Base-by-base conservation (phyloP, 2,113 vertebrate genomes). In the Toxostoma redivivum region DNA sequence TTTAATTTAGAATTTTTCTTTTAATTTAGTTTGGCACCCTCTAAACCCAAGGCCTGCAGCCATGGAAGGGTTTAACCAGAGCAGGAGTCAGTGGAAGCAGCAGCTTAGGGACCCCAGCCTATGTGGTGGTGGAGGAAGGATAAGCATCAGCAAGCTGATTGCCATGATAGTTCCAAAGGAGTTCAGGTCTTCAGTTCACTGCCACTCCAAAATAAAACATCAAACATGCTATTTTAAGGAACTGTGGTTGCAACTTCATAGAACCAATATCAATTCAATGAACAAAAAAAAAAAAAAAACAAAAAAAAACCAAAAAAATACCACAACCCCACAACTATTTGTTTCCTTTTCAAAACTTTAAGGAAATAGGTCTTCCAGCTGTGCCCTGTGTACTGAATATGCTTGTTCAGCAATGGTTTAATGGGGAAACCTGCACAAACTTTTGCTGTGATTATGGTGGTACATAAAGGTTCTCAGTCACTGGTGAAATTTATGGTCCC, bases 401-500 rank as follows among this genome's bases (percentile, higher is more conserved):
- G 31, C 66, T 90, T 65, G 42, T 19, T 87, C 38, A 91, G 86
- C 73, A 74, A 2, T 23, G 45, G 70, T 69, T 77, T 92, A 64
- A 25, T 51, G 38, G 21, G 31, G n/a, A 73, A 71, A 86, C 47
- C 54, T 72, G 38, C 4, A 31, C 76, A 40, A 73, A 57, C 45
- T 83, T 93, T 22, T 81, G 64, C 73, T 93, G 67, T 85, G 76
- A 88, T 90, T 80, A 62, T 4, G 4, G 57, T 65, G 81, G 94
- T 13, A 31, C 77, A 65, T 44, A 12, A 27, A 45, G 21, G 1
- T 56, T 84, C 81, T 85, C 82, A 87, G 56, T 71, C 20, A 9
- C 88, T 85, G 31, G 82, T 35, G 65, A 44, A 88, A 65, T 89
- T 81, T 66, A 88, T 60, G 71, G 44, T 87, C 80, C 84, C 83